Conservation (phyloP, 2,797 vertebrate species). For the Manis javanica region DNA sequence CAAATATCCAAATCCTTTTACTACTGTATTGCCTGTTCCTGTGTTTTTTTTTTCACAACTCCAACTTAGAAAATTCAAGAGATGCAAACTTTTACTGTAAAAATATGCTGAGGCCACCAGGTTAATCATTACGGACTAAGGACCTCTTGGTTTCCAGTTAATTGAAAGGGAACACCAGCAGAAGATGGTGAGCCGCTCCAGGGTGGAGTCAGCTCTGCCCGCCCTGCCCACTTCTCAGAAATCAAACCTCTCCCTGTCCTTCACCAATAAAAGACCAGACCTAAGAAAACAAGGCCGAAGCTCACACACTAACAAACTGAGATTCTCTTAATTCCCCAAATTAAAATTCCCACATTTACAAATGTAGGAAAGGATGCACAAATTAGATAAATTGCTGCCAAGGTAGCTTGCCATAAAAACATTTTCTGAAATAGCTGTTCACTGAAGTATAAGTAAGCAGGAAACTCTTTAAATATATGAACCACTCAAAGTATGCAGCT, state of each 20-base stretch:
- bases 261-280: neutral
- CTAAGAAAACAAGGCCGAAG: neutral
- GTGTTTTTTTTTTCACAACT: neutral
- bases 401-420: neutral
- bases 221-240: neutral
- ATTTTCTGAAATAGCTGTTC: neutral
- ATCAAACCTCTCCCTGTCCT: neutral
- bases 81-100: slow-evolving; percentile 17
- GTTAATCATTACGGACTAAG: neutral
- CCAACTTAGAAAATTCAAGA: neutral
- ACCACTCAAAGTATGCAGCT: neutral
- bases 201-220: neutral
- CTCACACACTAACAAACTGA: neutral
- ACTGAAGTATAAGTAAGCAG: neutral
- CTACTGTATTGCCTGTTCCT: neutral
- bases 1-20: neutral
- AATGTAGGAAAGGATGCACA: neutral
- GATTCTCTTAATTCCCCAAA: neutral
- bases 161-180: neutral
- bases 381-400: neutral
- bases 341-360: neutral
- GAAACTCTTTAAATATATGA: neutral
- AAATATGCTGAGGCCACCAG: neutral
- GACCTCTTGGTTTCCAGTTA: neutral
- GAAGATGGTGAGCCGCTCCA: accelerated